Base-by-base conservation (phyloP, 2,888 invertebrate species). In the Pseudococcus longispinus region DNA sequence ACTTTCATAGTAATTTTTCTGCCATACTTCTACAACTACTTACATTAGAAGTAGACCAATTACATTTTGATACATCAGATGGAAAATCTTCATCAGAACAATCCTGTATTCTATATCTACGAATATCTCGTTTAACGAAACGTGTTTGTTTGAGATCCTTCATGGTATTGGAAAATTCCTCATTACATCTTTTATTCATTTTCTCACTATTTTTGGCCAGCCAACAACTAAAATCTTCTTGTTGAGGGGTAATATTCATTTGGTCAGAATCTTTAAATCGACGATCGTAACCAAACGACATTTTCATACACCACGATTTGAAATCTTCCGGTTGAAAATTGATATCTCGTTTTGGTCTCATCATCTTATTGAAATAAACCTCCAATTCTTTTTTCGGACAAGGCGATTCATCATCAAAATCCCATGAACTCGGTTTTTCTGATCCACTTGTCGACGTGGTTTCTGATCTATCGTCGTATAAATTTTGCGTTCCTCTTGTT, bases 11-110 rank as follows among this genome's bases (percentile, higher is more conserved):
- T 8, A 70, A 29, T 18, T 70, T 70, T 26, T 70, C 70, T 5
- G 4, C 18, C 70, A 70, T 37, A 80, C 77, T 80, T 42, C 77
- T 80, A 80, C 77, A 80, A 80, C 42, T 80, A 80, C 77, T 80
- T 13, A 20, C 26, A 80, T 80, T 80, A 13, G 77, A 80, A n/a
- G 20, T 29, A 11, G 77, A 80, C 42, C 42, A 26, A 80, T 80
- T 42, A 29, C 20, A 80, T 42, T 20, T 80, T 11, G 77, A 42
- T 42, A 70, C 11, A 37, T 80, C 77, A 9, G 42, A 42, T 4
- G 15, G 5, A 18, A 29, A 70, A 80, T 80, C 77, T 1, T 20
- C 1, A 3, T 42, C 18, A 13, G 32, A 32, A 32, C n/a, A 0
- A 29, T 29, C 4, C 29, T 15, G 70, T 6, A 6, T 0, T 70